A percentile compares a stretch with the other conserved stretches of the same genome.
Conservation (phyloP, 2,113 vertebrate species). For the Dromiciops gliroides region DNA sequence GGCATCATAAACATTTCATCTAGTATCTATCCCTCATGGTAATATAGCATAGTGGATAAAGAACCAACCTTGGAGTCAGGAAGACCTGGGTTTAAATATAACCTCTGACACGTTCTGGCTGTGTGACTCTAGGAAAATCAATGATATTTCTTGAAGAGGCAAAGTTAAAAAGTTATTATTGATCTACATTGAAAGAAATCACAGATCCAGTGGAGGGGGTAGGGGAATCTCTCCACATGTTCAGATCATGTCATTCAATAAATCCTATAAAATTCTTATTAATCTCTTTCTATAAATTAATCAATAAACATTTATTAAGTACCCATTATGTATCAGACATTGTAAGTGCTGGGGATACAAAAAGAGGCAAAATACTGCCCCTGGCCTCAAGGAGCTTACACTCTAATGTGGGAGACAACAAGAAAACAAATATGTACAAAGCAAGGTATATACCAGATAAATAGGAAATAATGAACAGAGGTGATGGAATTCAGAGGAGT, state of each 20-base stretch:
- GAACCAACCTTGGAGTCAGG: too few relatives aligned
- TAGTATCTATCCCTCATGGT: too few relatives aligned
- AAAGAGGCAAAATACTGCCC: neutral
- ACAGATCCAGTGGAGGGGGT: too few relatives aligned
- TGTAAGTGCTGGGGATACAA: neutral
- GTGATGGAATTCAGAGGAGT: neutral
- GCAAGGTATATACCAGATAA: neutral
- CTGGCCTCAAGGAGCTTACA: neutral
- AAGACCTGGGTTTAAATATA: too few relatives aligned
- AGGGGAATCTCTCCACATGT: neutral
- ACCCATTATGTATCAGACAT: too few relatives aligned
- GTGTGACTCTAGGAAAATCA: too few relatives aligned
- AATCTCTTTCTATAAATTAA: neutral
- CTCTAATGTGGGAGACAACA: neutral
- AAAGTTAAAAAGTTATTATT: too few relatives aligned
- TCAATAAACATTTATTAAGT: neutral
- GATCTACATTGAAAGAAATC: too few relatives aligned
- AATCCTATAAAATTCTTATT: neutral
- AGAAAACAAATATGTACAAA: neutral
- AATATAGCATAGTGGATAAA: too few relatives aligned
- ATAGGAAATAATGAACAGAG: neutral
- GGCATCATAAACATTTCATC: too few relatives aligned
- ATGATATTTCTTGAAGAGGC: too few relatives aligned
- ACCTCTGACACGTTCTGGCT: too few relatives aligned
- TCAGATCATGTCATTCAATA: neutral